phyloP scores from a whole-genome alignment of 2,113 vertebrate species.

The Parotia lawesii region DNA sequence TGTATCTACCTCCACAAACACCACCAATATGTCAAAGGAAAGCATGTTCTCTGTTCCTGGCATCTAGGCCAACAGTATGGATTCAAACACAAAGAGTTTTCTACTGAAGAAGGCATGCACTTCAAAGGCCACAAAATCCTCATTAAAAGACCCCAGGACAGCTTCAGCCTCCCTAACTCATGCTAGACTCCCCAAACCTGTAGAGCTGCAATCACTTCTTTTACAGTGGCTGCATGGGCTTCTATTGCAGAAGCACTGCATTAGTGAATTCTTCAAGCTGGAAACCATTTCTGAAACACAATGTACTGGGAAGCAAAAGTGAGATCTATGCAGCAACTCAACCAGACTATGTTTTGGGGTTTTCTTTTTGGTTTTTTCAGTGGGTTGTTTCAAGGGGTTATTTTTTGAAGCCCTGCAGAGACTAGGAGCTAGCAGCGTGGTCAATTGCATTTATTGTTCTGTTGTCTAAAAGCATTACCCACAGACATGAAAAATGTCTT shows the following conservation, averaged over 20 bases:
- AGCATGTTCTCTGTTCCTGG: rapidly evolving
- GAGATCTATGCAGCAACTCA: background rate
- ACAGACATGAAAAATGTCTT: background rate
- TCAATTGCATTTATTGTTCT: background rate
- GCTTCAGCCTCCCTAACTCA: background rate
- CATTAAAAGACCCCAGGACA: background rate
- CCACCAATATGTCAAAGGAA: rapidly evolving
- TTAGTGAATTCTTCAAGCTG: background rate
- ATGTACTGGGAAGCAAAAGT: background rate
- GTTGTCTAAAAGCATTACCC: background rate
- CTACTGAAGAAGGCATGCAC: background rate
- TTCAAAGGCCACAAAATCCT: background rate
- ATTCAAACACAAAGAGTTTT: background rate
- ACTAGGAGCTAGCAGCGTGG: background rate
- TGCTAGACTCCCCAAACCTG: background rate
- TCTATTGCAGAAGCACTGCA: background rate
- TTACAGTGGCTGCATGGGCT: background rate
- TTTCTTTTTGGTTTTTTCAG: background rate
- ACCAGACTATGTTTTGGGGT: background rate
- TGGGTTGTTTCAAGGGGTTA: background rate
- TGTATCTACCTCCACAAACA: background rate
- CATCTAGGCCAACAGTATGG: background rate
- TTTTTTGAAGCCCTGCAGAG: background rate
- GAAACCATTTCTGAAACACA: background rate
- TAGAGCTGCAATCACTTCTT: background rate